These are phyloP conservation scores for Petroica traversi DNA, from an alignment of 2,113 vertebrate species.

Conservation along the genomic window DNA sequence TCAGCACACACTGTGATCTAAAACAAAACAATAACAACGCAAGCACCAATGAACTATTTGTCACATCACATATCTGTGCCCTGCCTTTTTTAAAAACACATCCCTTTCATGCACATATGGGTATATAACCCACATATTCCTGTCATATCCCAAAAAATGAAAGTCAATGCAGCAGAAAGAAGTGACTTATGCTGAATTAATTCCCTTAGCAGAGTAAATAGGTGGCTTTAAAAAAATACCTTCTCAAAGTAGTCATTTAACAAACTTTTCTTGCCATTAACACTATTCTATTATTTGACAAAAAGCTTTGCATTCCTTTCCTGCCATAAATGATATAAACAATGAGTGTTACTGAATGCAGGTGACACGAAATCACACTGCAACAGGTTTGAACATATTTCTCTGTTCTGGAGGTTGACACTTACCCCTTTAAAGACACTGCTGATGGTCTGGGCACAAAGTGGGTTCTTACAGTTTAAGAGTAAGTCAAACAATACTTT, in stretches of 20 bases:
- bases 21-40: not conserved
- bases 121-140: not conserved
- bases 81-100: not conserved
- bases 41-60: not conserved
- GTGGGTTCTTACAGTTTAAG: slow-evolving; percentile 76
- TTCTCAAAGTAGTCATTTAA: not conserved
- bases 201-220: not conserved
- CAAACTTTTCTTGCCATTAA: not conserved
- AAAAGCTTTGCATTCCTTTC: not conserved
- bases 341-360: not conserved
- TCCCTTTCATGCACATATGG: not conserved
- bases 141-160: not conserved
- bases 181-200: not conserved
- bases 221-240: not conserved
- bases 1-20: slow-evolving; percentile 87
- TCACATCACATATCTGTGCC: not conserved
- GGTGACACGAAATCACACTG: not conserved
- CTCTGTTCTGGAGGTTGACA: not conserved
- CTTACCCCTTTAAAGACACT: slow-evolving; percentile 92
- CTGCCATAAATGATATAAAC: not conserved
- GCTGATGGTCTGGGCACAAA: slow-evolving; percentile 78
- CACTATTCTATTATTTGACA: not conserved
- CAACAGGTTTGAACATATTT: not conserved
- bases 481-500: slow-evolving; percentile 86
- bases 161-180: not conserved